Percentiles rank a stretch among this genome's conserved stretches.
Evolutionary conservation across 2,888 invertebrate genomes (phyloP).

Genomic region (Polyommatus icarus): DNA sequence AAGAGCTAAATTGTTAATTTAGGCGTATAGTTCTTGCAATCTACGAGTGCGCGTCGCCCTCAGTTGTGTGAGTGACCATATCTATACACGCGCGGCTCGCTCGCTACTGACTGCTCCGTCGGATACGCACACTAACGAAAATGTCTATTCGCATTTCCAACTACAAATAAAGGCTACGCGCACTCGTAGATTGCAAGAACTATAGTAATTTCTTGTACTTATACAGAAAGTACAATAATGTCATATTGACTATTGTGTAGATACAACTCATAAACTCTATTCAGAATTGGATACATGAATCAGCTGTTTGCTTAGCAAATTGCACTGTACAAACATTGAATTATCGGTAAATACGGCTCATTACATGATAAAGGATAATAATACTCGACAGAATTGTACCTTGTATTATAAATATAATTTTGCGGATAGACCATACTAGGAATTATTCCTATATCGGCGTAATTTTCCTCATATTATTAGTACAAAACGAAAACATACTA

Average conservation of each 20-base stretch:
- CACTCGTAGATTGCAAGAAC: too few species aligned
- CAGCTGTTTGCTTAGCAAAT: neutral
- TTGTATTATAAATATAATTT: neutral
- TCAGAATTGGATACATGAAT: neutral
- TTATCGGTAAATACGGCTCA: neutral
- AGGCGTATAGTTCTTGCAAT: too few species aligned
- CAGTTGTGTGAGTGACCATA: too few species aligned
- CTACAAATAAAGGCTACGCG: too few species aligned
- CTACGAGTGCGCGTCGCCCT: too few species aligned
- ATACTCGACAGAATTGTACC: neutral
- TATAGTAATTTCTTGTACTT: too few species aligned
- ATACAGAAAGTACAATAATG: neutral
- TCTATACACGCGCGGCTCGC: too few species aligned
- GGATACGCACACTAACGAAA: too few species aligned
- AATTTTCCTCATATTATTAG: neutral
- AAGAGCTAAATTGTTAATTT: too few species aligned
- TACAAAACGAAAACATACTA: neutral
- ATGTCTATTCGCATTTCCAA: too few species aligned
- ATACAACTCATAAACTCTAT: neutral
- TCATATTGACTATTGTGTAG: neutral
- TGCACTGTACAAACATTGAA: neutral
- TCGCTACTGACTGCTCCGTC: too few species aligned
- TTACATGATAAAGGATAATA: neutral
- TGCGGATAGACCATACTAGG: neutral
- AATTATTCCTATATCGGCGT: neutral